phyloP scores from a whole-genome alignment of 1,140 invertebrate genomes.

The Pemphigus obesinymphae region DNA sequence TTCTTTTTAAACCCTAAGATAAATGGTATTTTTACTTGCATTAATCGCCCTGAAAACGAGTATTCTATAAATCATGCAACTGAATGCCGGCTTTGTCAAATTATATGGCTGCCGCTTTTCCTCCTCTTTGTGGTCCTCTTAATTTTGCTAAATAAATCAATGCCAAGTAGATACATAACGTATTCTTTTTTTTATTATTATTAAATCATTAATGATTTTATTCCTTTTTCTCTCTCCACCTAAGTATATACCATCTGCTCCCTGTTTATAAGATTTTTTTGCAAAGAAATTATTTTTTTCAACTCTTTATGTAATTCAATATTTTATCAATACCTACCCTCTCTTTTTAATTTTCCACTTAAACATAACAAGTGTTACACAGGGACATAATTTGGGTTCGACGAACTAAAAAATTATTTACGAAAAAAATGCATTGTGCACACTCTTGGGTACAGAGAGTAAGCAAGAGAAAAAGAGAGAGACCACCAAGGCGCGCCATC shows the following conservation, averaged over 20 bases:
- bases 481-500: constrained; percentile 34
- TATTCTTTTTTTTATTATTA: not conserved
- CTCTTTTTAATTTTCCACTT: not conserved
- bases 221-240: not conserved
- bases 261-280: not conserved
- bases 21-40: not conserved
- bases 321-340: not conserved
- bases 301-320: not conserved
- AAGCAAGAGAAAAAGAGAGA: not conserved
- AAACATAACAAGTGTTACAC: not conserved
- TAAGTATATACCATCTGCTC: constrained; percentile 18
- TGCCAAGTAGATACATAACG: constrained; percentile 17
- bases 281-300: not conserved
- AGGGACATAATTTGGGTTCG: constrained; percentile 30
- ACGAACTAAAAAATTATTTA: constrained; percentile 14
- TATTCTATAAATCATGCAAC: constrained; percentile 34
- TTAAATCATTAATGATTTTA: constrained; percentile 20
- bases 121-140: constrained; percentile 15
- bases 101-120: constrained; percentile 7
- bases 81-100: constrained; percentile 7
- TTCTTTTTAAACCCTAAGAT: not conserved
- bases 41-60: constrained; percentile 24
- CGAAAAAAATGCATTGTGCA: constrained; percentile 17
- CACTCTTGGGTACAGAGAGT: not conserved
- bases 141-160: constrained; percentile 40